Percentiles rank a stretch among this genome's conserved stretches.
These are phyloP conservation scores for Thaleichthys pacificus DNA, from an alignment of 2,797 vertebrate genomes.

Conservation along the genomic window DNA sequence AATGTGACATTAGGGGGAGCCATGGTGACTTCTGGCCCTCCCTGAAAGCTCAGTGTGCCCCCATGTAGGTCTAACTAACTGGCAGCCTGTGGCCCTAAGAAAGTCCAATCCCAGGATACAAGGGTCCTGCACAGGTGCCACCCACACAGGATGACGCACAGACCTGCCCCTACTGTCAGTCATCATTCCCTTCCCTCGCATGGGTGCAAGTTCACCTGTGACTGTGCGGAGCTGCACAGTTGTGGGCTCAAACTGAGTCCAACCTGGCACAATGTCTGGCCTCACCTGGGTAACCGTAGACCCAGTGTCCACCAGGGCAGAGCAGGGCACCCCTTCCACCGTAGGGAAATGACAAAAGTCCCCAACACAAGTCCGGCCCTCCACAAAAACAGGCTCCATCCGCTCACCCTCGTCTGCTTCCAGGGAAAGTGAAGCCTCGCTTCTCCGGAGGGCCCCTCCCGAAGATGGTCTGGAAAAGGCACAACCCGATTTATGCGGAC, in stretches of 20 bases:
- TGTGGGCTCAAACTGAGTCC: no score
- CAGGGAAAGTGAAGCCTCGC: no score
- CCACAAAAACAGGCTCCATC: conserved; percentile 1
- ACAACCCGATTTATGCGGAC: no score
- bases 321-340: conserved; percentile 5
- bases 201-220: neutral
- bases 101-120: neutral
- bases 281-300: no score
- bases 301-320: no score
- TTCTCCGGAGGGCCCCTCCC: no score
- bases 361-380: conserved; percentile 7
- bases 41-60: neutral
- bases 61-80: conserved; percentile 10
- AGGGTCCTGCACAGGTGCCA: neutral
- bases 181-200: neutral
- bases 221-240: no score
- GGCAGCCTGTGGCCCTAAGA: neutral
- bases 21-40: neutral
- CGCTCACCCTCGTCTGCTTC: no score
- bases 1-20: neutral
- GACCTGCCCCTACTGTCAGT: neutral
- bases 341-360: neutral
- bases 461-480: no score
- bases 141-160: neutral
- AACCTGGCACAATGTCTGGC: no score